Evolutionary conservation across 2,888 invertebrate genomes (phyloP).

Genomic region (Noctua fimbriata): DNA sequence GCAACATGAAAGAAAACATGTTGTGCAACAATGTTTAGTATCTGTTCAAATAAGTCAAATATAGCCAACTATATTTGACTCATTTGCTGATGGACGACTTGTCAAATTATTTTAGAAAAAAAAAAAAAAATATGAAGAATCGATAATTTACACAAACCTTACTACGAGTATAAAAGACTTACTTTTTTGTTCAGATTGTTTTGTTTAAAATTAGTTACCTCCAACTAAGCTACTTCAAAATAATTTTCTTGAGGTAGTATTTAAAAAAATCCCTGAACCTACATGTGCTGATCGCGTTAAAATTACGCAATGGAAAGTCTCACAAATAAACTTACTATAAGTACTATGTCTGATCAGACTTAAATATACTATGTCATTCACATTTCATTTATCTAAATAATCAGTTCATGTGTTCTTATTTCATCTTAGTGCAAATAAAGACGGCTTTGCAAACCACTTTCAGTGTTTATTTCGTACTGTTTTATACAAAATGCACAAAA

Average conservation of each 20-base stretch:
- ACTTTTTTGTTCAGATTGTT: not conserved
- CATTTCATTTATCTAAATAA: conserved; percentile 21
- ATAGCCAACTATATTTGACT: no score
- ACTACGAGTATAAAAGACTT: not conserved
- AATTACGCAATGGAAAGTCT: no score
- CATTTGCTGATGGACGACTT: no score
- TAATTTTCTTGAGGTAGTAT: not conserved
- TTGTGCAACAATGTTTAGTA: not conserved
- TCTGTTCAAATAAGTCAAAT: no score
- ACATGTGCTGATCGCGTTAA: no score
- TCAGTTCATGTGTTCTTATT: conserved; percentile 48
- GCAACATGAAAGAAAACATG: not conserved
- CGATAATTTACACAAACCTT: not conserved
- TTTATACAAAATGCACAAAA: no score
- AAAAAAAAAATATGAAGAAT: not conserved
- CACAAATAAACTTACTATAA: conserved; percentile 13
- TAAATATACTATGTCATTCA: conserved; percentile 17
- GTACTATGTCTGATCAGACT: not conserved
- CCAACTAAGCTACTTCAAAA: not conserved
- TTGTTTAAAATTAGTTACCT: not conserved
- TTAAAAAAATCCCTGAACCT: not conserved
- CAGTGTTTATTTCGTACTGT: no score
- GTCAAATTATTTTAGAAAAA: no score
- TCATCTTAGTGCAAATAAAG: no score
- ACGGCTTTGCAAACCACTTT: no score